Percentiles rank a stretch among this genome's conserved stretches.
Evolutionary conservation across 2,888 invertebrate genomes (phyloP).

Genomic region (Caenorhabditis macrosperma): DNA sequence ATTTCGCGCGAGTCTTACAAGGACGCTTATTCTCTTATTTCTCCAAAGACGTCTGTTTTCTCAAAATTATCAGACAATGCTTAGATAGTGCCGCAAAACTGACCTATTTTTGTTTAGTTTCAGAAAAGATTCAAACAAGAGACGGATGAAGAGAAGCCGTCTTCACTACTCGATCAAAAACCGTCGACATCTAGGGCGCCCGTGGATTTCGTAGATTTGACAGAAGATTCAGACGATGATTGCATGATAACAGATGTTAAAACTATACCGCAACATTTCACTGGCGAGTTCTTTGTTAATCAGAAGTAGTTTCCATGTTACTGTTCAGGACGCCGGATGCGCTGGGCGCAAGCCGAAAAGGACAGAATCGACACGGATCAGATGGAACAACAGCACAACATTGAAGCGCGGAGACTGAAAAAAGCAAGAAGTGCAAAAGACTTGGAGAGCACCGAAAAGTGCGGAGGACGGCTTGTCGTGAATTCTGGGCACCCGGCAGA

Average conservation of each 20-base stretch:
- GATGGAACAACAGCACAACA: constrained; percentile 59
- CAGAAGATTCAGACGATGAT: constrained; percentile 54
- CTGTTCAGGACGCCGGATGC: constrained; percentile 28
- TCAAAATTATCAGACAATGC: too few relatives aligned
- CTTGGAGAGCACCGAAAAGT: constrained; percentile 65
- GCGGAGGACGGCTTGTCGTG: constrained; percentile 69
- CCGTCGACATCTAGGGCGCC: constrained; percentile 42
- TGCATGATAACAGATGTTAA: constrained; percentile 34
- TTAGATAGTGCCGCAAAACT: too few relatives aligned
- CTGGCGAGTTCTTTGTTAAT: neutral
- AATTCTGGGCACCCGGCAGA: constrained; percentile 68
- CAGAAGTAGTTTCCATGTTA: neutral
- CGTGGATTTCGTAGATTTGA: constrained; percentile 46
- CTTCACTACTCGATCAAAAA: neutral
- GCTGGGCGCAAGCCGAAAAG: constrained; percentile 52
- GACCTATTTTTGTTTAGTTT: constrained; percentile 11
- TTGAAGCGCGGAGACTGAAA: constrained; percentile 55
- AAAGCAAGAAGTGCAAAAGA: constrained; percentile 58
- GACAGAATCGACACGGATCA: constrained; percentile 38
- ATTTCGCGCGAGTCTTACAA: too few relatives aligned
- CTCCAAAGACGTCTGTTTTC: too few relatives aligned
- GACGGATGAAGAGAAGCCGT: constrained; percentile 4
- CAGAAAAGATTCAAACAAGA: constrained; percentile 15
- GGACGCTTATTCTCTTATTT: too few relatives aligned
- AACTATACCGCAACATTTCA: neutral